These are phyloP conservation scores for Mastacembelus armatus DNA, from an alignment of 2,797 vertebrate species.

Conservation along the genomic window DNA sequence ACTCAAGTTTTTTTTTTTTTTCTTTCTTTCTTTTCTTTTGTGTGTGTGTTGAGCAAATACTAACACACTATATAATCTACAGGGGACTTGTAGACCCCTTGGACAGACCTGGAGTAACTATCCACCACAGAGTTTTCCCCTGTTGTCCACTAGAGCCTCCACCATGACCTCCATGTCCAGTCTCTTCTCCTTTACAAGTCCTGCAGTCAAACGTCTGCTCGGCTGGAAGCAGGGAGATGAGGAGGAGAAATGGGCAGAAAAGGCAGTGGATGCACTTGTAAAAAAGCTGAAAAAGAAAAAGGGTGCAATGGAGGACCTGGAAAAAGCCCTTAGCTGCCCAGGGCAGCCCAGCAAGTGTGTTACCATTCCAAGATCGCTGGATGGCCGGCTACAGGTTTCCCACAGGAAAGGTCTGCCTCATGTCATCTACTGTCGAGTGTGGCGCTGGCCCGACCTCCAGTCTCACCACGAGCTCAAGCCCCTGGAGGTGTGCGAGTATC, in stretches of 20 bases:
- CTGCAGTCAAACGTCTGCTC: slow-evolving; percentile 95
- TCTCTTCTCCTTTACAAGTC: slow-evolving; percentile 99
- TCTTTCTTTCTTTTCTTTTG: too few species aligned
- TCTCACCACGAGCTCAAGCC: slow-evolving; percentile 98
- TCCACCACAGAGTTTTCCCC: slow-evolving; percentile 29
- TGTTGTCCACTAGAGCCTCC: slow-evolving; percentile 37
- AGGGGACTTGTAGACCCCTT: not conserved
- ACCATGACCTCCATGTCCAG: slow-evolving; percentile 98
- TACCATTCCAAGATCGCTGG: slow-evolving; percentile 95
- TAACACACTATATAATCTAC: slow-evolving; percentile 13
- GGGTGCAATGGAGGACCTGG: slow-evolving; percentile 98
- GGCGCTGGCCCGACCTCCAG: slow-evolving; percentile 98
- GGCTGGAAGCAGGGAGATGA: slow-evolving; percentile 99
- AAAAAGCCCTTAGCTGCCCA: slow-evolving; percentile 96
- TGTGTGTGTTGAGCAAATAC: slow-evolving; percentile 22
- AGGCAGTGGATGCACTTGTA: slow-evolving; percentile 97
- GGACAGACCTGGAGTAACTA: slow-evolving; percentile 25
- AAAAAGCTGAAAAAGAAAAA: slow-evolving; percentile 99
- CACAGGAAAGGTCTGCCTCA: slow-evolving; percentile 97
- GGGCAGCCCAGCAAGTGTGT: slow-evolving; percentile 98
- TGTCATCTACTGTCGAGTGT: slow-evolving; percentile 97
- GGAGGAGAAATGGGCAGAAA: slow-evolving; percentile 99
- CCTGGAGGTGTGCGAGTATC: slow-evolving; percentile 97
- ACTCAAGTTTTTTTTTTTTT: slow-evolving; percentile 23
- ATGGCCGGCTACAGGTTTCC: slow-evolving; percentile 95